These are phyloP conservation scores for Monochamus alternatus DNA, from an alignment of 2,888 invertebrate species.

Conservation along the genomic window DNA sequence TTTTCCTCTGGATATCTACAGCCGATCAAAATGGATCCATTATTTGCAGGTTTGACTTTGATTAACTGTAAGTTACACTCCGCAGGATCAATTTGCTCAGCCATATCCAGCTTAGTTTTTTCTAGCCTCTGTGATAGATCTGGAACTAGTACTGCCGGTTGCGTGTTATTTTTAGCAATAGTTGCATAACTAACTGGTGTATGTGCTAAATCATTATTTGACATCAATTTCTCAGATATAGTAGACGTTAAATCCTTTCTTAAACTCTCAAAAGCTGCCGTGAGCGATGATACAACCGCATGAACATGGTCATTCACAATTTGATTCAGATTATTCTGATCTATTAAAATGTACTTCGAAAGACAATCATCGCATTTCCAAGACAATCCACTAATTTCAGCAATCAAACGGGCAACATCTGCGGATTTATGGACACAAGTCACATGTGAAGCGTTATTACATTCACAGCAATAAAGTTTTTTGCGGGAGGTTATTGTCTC, in stretches of 20 bases:
- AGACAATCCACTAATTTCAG: neutral
- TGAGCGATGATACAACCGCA: neutral
- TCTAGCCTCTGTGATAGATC: neutral
- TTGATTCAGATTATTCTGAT: neutral
- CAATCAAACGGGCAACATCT: neutral
- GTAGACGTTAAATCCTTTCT: neutral
- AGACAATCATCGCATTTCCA: conserved; percentile 2
- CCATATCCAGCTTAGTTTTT: neutral
- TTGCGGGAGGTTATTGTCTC: neutral
- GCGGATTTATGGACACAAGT: neutral
- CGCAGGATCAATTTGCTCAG: neutral
- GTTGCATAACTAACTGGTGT: conserved; percentile 1
- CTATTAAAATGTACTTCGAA: neutral
- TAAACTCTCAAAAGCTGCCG: neutral
- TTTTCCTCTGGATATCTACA: neutral
- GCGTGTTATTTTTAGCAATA: neutral
- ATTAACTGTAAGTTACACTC: neutral
- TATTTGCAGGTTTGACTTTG: neutral
- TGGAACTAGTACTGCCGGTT: neutral
- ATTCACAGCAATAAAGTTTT: conserved; percentile 1
- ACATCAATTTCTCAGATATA: neutral
- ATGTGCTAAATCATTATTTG: neutral
- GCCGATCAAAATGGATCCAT: neutral
- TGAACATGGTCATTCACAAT: neutral
- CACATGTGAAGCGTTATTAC: neutral